Evolutionary conservation across 2,797 vertebrate species (phyloP).

Genomic region (Distichodus sexfasciatus): DNA sequence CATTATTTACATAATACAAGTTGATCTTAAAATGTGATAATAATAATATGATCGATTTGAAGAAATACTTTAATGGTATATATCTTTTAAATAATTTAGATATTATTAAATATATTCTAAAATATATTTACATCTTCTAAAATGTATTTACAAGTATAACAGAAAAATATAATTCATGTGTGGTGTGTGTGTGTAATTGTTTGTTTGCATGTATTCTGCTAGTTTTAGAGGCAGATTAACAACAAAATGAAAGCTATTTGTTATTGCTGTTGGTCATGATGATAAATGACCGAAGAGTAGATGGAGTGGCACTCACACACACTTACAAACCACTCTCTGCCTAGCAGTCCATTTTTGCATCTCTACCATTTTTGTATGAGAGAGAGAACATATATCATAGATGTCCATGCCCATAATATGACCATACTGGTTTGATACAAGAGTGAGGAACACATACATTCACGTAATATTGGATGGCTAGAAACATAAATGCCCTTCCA

Average conservation of each 20-base stretch:
- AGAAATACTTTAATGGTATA: no score
- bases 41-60: no score
- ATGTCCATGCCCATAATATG: no score
- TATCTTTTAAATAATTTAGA: not conserved
- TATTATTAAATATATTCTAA: no score
- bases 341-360: slow-evolving; percentile 40
- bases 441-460: no score
- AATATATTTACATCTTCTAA: slow-evolving; percentile 3
- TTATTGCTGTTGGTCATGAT: slow-evolving; percentile 2
- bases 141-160: slow-evolving; percentile 21
- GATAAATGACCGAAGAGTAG: slow-evolving; percentile 36
- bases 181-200: no score
- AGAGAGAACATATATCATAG: slow-evolving; percentile 29
- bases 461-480: no score
- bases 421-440: no score
- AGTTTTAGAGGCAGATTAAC: not conserved
- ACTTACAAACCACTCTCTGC: slow-evolving; percentile 2
- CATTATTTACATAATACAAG: no score
- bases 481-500: no score
- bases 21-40: no score
- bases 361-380: slow-evolving; percentile 29
- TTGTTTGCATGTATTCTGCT: not conserved
- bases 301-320: slow-evolving; percentile 31
- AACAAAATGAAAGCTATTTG: slow-evolving; percentile 3
- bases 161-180: no score